Base-by-base conservation (phyloP, 2,888 invertebrate species). In the Mythimna vitellina region DNA sequence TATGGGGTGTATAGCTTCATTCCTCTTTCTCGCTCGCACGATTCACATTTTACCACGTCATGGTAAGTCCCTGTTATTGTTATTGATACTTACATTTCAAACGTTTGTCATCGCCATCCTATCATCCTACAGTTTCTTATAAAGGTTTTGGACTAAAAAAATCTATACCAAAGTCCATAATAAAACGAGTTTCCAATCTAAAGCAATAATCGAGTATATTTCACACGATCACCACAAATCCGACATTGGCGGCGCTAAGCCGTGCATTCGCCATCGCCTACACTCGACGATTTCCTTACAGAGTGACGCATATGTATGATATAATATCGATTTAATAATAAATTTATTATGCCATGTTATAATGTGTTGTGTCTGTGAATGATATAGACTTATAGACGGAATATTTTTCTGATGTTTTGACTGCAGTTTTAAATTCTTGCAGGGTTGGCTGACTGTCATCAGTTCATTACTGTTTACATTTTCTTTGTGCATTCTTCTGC, bases 241-340 rank as follows among this genome's bases (percentile, higher is more conserved):
- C 78, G 82, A 72, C 79, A 82, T 80, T 80, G 65, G 78, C 32
- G 79, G 82, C 79, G 65, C 73, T 65, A 22, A 80, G 56, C 78
- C n/a, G 51, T 42, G 65, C 79, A 66, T 8, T 57, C 84, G 68
- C 83, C 85, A 70, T 57, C 84, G 68, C 83, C 83, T 72, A 83
- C 83, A 60, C 76, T 17, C 20, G 10, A 29, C 42, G 53, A 63
- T 75, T 73, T 84, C 79, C 68, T 70, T 76, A 79, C 58, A 46
- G 46, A 70, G 49, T 82, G 80, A 80, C 80, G 67, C 80, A 82
- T 73, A 57, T 25, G 35, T 49, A 60, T 65, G 69, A 74, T 80
- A 80, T 75, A 79, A 73, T 76, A 79, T 85, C 66, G 61, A 68
- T 46, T 32, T 72, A 49, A 70, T 78, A 56, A 65, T 42, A 70